Evolutionary conservation across 2,888 invertebrate species (phyloP), one percentile per base, ranked within the genome.

Genomic region (Biston betularia): DNA sequence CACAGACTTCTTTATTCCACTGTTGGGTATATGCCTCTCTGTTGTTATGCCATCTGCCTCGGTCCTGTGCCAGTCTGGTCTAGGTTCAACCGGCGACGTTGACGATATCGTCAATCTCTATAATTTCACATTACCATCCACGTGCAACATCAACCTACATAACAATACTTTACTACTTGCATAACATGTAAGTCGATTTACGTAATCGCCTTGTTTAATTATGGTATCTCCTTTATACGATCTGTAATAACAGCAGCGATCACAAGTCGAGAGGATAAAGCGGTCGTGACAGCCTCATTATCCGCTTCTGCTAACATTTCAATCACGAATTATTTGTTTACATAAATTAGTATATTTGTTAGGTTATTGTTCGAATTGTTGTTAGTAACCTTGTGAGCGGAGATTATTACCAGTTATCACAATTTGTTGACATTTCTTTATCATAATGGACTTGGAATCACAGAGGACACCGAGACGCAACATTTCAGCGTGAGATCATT

Each of bases 261-360:
- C 24, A 8, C 12, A 55, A 12, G 24, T 45, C 34, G 33, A 56
- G 44, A n/a, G 44, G 10, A 45, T 56, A 33, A 24, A 35, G 15
- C 14, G 6, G 46, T 63, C 67, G 67, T 67, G 67, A 54, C 38
- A 5, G 38, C 11, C 63, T 24, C 54, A 55, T 67, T 63, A 67
- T 7, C n/a, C 35, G 49, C 49, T 55, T n/a, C 59, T 49, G 63
- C 11, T 64, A 65, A 56, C 52, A 15, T 9, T 14, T 46, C 33
- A n/a, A 58, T 57, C 67, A 67, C 67, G 62, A 63, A 6, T 35
- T 40, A 49, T 62, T 52, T 54, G 58, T 58, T 15, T 57, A 40
- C 45, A 44, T 44, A 14, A 10, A 49, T 34, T 12, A 12, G 34
- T 49, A 34, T 49, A 34, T 11, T 34, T 46, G 45, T 56, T 56